Evolutionary conservation across 2,888 invertebrate species (phyloP).

Genomic region (Ferrisia virgata): DNA sequence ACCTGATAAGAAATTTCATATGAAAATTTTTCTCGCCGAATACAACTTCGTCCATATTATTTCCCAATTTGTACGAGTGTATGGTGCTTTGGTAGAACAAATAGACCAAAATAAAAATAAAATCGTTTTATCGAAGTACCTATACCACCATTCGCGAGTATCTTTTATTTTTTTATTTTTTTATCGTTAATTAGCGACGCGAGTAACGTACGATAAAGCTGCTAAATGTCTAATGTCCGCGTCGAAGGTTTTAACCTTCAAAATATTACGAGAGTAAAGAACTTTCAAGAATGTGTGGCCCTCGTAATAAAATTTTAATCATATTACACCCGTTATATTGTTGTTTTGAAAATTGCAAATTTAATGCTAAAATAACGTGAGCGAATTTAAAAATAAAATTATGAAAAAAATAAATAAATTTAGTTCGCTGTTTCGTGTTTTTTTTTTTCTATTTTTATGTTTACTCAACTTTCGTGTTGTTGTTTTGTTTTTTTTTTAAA

Average conservation of each 20-base stretch:
- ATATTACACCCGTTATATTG: not conserved
- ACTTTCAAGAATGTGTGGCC: slow-evolving; percentile 18
- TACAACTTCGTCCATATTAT: too few relatives aligned
- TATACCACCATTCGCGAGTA: too few relatives aligned
- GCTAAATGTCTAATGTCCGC: not conserved
- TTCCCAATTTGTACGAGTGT: too few relatives aligned
- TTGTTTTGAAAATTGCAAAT: not conserved
- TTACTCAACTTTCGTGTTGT: too few relatives aligned
- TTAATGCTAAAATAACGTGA: not conserved
- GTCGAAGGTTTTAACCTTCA: not conserved
- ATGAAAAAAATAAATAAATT: too few relatives aligned
- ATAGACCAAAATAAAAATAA: not conserved
- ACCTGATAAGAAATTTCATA: slow-evolving; percentile 20
- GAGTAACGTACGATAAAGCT: not conserved
- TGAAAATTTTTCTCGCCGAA: not conserved
- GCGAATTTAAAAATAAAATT: not conserved
- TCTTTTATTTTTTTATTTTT: not conserved
- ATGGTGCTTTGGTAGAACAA: not conserved
- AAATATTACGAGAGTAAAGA: not conserved
- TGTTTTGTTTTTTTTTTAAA: too few relatives aligned
- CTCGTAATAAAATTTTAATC: not conserved
- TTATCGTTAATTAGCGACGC: slow-evolving; percentile 5
- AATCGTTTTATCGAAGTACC: too few relatives aligned
- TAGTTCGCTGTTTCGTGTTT: not conserved
- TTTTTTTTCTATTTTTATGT: not conserved